Evolutionary conservation across 2,888 invertebrate genomes (phyloP), one percentile per base, ranked within the genome.

Genomic region (Synergus laeviventris): DNA sequence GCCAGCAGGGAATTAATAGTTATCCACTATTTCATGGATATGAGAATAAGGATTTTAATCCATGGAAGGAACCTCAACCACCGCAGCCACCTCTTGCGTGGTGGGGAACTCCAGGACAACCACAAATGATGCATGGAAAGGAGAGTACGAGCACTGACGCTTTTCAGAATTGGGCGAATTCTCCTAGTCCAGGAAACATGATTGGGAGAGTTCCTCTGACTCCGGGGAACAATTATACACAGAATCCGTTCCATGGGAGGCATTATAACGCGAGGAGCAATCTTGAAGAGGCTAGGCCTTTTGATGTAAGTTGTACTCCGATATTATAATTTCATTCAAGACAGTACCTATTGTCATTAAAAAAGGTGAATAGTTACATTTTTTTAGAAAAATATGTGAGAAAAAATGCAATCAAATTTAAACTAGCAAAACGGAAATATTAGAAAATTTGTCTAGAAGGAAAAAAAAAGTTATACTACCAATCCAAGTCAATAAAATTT

Each of bases 51-150:
- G 89, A 89, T 60, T 89, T 88, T 56, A 87, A 86, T 81, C 79
- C 87, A 3, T 90, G 90, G 90, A 89, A 89, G 62, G 89, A 89
- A 24, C 83, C 78, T 12, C 89, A 87, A 54, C 86, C 86, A 4
- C 84, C 89, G 3, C 87, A 87, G 64, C 85, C 87, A 7, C 87
- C 89, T 0, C 79, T 86, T n/a, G 79, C 86, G 7, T 88, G 89
- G 86, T 89, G 90, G 90, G 87, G 87, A 36, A 81, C 76, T 18
- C 70, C 76, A 56, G 84, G 81, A 7, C 82, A 83, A 24, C 59
- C 78, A 5, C 59, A 83, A 24, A 84, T 85, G 62, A 83, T 85
- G 24, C 85, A 79, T 12, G 62, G 75, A 7, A 87, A 88, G 70
- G 87, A 88, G 1, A 8, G 77, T 7, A 49, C 73, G 11, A 64